These are phyloP conservation scores for Pteruthius melanotis DNA, from an alignment of 2,113 vertebrate species.

Conservation along the genomic window DNA sequence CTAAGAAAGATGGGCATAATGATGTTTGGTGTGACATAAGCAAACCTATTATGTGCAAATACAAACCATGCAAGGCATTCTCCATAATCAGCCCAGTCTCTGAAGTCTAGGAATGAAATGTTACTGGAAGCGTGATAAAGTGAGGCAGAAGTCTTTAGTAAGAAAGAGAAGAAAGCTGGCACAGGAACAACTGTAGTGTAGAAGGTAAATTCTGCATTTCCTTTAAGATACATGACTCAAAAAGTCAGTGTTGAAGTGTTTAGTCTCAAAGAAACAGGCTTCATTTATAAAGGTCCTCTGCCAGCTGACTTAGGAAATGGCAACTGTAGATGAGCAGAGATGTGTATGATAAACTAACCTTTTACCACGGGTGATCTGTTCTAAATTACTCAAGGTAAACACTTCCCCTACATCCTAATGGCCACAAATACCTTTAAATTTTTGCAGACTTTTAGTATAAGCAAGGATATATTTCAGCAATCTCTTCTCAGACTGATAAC, in stretches of 20 bases:
- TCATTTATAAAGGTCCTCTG: constrained; percentile 1
- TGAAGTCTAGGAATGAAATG: constrained; percentile 50
- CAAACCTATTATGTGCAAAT: neutral
- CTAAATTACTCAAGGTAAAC: neutral
- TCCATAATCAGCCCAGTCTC: neutral
- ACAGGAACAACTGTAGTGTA: neutral
- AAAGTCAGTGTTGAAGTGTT: neutral
- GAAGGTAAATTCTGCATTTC: neutral
- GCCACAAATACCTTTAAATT: neutral
- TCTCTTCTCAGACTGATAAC: constrained; percentile 1
- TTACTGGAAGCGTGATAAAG: neutral
- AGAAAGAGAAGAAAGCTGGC: constrained; percentile 12
- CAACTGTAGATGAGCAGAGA: neutral
- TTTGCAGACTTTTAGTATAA: constrained; percentile 24
- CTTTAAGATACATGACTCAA: neutral
- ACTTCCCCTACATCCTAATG: neutral
- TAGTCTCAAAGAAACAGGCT: neutral
- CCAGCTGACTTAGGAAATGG: neutral
- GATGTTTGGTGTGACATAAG: constrained; percentile 39
- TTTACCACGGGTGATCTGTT: neutral
- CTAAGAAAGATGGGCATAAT: constrained; percentile 62
- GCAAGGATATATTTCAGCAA: neutral
- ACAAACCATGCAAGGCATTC: constrained; percentile 1
- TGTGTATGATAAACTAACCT: neutral
- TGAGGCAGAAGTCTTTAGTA: neutral